A percentile compares a stretch with the other conserved stretches of the same genome.
These are phyloP conservation scores for Sebastes wilsoni DNA, from an alignment of 2,797 vertebrate species.

Conservation along the genomic window DNA sequence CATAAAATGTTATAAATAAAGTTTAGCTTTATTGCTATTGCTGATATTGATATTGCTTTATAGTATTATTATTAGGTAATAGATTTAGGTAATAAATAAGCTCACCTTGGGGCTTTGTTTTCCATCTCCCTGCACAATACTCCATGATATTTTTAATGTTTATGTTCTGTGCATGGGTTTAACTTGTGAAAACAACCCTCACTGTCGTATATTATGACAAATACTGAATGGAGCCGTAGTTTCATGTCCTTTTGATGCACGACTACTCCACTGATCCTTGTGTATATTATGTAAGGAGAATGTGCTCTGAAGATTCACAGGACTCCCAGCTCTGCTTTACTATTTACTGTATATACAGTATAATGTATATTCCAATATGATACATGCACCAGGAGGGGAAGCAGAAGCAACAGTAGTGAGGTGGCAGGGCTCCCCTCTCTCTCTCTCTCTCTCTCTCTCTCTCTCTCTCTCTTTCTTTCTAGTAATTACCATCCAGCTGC, in stretches of 20 bases:
- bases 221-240: neutral
- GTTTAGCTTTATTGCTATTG: neutral
- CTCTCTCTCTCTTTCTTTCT: constrained; percentile 27
- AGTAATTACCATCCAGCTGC: constrained; percentile 79
- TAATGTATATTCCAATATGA: neutral
- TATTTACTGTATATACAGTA: neutral
- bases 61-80: neutral
- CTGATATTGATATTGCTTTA: neutral
- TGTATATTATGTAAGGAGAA: neutral
- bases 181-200: neutral
- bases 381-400: neutral
- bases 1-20: neutral
- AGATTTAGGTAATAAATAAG: neutral
- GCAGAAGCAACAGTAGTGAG: constrained; percentile 47
- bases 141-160: neutral
- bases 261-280: neutral
- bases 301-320: neutral
- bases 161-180: neutral
- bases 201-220: neutral
- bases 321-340: neutral
- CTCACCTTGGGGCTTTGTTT: neutral
- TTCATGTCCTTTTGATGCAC: neutral
- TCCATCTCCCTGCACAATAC: neutral
- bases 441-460: neutral
- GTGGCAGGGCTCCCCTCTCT: constrained; percentile 26